Percentiles rank a stretch among this genome's conserved stretches.
Conservation (phyloP, 1,140 invertebrate genomes). For the Nomia melanderi region DNA sequence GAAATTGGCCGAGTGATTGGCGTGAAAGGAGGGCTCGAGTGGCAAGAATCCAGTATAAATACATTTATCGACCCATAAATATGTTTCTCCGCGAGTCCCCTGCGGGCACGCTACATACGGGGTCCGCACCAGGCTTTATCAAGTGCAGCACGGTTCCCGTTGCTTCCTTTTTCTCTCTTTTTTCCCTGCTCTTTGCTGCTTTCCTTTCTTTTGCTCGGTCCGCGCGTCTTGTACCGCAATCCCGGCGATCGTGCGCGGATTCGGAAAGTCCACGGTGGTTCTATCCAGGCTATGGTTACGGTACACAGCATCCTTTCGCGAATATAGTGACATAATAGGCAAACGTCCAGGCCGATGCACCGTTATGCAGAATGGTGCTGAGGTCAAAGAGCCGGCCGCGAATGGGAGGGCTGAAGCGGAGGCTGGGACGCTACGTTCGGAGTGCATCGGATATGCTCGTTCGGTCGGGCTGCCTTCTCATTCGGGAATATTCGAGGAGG, state of each 20-base stretch:
- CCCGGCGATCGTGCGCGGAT: neutral
- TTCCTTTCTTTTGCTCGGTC: neutral
- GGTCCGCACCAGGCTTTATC: neutral
- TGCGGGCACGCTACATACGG: neutral
- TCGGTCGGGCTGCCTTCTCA: constrained; percentile 34
- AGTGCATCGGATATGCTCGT: constrained; percentile 45
- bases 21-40: neutral
- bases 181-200: too few species aligned
- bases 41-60: neutral
- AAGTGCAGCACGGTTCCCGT: neutral
- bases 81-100: too few species aligned
- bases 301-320: constrained; percentile 56
- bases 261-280: constrained; percentile 33
- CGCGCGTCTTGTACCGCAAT: neutral
- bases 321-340: constrained; percentile 72
- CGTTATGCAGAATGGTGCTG: constrained; percentile 70
- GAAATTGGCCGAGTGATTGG: neutral
- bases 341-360: constrained; percentile 70
- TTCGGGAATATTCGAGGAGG: constrained; percentile 56
- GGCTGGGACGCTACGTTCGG: constrained; percentile 51
- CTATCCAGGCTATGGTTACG: constrained; percentile 40
- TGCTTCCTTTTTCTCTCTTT: neutral
- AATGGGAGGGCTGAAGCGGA: constrained; percentile 42
- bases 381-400: constrained; percentile 67
- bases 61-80: neutral